phyloP scores from a whole-genome alignment of 2,113 vertebrate genomes.

The Stigmatopora argus region DNA sequence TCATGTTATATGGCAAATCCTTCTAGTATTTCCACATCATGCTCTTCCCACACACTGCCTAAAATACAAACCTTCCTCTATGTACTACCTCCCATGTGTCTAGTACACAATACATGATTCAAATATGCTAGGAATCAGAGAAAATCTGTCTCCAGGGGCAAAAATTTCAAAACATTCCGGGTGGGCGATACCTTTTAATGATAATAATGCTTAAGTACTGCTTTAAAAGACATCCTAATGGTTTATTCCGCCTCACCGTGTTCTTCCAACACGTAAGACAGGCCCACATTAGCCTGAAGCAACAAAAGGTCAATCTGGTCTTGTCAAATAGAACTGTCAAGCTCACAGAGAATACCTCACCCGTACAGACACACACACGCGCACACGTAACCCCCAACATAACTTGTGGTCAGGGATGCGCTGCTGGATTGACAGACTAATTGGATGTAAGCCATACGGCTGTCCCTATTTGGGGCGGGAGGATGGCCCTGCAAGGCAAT shows the following conservation, averaged over 20 bases:
- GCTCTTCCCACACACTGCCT: background rate
- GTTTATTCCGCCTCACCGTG: background rate
- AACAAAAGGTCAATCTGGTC: background rate
- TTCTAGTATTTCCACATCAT: background rate
- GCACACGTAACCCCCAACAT: conserved; percentile 1
- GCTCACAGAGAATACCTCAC: background rate
- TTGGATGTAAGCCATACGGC: conserved; percentile 34
- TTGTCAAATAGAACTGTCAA: conserved; percentile 6
- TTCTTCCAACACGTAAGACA: background rate
- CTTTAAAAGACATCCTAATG: conserved; percentile 5
- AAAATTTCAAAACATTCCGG: background rate
- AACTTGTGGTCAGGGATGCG: conserved; percentile 9
- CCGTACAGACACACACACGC: background rate
- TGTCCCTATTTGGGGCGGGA: conserved; percentile 16
- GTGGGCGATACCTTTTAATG: background rate
- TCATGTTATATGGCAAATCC: background rate
- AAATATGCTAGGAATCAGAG: background rate
- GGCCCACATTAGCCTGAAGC: background rate
- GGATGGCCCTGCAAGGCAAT: conserved; percentile 33
- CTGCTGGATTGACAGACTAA: conserved; percentile 41
- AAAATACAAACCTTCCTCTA: background rate
- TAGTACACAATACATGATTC: background rate
- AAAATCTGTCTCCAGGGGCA: background rate
- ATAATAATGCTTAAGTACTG: background rate
- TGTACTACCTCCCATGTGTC: background rate